Conservation (phyloP, 2,113 vertebrate genomes). For the Microcebus jonahi region DNA sequence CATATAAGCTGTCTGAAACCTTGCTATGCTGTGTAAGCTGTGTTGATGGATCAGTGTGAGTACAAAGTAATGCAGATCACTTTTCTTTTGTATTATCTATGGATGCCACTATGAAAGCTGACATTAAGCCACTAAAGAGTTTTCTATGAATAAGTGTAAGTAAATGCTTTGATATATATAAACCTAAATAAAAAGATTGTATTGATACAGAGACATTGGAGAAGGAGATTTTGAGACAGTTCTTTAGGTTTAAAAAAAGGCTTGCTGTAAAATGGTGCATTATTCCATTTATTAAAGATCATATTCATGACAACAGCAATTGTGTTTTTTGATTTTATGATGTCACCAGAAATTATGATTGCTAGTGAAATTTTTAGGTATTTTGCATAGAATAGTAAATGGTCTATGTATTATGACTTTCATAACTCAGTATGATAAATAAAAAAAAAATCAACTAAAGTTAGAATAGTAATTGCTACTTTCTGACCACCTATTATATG, state of each 20-base stretch:
- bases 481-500: neutral
- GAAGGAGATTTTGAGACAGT: conserved; percentile 87
- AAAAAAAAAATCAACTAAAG: neutral
- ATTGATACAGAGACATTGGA: conserved; percentile 87
- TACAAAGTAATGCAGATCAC: conserved; percentile 86
- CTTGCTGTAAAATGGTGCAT: conserved; percentile 94
- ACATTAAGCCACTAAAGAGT: conserved; percentile 92
- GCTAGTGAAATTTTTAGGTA: neutral
- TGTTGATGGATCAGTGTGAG: conserved; percentile 87
- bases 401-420: neutral
- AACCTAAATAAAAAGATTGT: conserved; percentile 91
- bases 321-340: conserved; percentile 70
- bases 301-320: conserved; percentile 88
- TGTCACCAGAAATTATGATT: neutral
- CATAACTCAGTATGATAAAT: conserved; percentile 22
- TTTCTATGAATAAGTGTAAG: conserved; percentile 94
- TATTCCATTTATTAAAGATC: conserved; percentile 94
- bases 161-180: conserved; percentile 91
- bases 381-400: conserved; percentile 38
- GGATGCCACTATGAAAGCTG: conserved; percentile 91
- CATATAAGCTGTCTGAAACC: conserved; percentile 87
- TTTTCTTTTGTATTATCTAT: conserved; percentile 86
- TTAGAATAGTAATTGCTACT: neutral
- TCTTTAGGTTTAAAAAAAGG: conserved; percentile 88
- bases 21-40: conserved; percentile 89